Evolutionary conservation across 1,140 invertebrate genomes (phyloP).

Genomic region (Drosophila oshimai): DNA sequence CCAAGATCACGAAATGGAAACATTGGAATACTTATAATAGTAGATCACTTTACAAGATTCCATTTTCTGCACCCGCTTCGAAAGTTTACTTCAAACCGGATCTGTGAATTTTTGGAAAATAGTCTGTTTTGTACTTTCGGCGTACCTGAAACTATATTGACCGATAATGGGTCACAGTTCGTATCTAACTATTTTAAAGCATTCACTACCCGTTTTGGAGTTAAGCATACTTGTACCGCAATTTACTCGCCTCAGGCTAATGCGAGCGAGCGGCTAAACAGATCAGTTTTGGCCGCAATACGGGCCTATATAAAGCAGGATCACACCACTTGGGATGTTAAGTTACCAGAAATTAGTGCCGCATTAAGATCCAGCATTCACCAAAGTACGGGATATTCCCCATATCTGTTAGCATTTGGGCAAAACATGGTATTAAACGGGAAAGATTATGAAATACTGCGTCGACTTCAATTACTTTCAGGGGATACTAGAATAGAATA

Average conservation of each 20-base stretch:
- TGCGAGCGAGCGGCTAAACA: conserved; percentile 12
- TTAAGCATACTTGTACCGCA: conserved; percentile 7
- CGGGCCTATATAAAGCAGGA: conserved; percentile 10
- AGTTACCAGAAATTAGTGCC: conserved; percentile 13
- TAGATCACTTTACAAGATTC: conserved; percentile 1
- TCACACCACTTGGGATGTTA: conserved; percentile 1
- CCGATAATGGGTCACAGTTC: background rate
- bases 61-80: background rate
- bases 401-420: conserved; percentile 1
- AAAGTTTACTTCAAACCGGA: background rate
- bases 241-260: conserved; percentile 18
- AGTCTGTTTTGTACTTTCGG: background rate
- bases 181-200: background rate
- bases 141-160: background rate
- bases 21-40: background rate
- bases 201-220: conserved; percentile 4
- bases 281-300: background rate
- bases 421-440: conserved; percentile 27
- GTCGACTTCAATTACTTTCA: conserved; percentile 1
- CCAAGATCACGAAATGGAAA: background rate
- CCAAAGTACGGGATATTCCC: conserved; percentile 10
- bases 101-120: conserved; percentile 1
- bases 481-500: background rate
- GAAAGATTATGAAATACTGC: conserved; percentile 4
- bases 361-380: background rate